Evolutionary conservation across 2,888 invertebrate species (phyloP).

Genomic region (Epirrhoe alternata): DNA sequence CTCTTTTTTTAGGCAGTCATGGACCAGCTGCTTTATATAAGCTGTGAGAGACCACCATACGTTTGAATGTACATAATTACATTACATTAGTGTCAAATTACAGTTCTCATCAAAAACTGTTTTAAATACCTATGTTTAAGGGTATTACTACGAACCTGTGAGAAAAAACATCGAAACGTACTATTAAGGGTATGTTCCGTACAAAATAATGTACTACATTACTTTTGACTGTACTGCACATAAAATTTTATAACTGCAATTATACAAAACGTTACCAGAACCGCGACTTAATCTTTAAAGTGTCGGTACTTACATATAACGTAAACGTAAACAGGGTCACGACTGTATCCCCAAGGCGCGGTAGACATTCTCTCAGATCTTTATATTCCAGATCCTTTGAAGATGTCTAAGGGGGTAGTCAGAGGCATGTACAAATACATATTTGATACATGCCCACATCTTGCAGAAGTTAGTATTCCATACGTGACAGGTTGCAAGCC

Average conservation of each 20-base stretch:
- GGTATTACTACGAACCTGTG: slow-evolving; percentile 26
- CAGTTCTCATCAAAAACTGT: slow-evolving; percentile 40
- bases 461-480: too few species aligned
- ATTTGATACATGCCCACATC: too few species aligned
- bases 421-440: too few species aligned
- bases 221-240: not conserved
- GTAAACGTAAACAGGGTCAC: too few species aligned
- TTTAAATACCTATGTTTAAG: slow-evolving; percentile 42
- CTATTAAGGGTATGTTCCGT: slow-evolving; percentile 8
- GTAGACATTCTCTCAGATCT: too few species aligned
- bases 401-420: too few species aligned
- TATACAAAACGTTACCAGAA: not conserved
- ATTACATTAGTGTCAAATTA: slow-evolving; percentile 46
- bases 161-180: slow-evolving; percentile 25
- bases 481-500: too few species aligned
- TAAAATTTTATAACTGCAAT: not conserved
- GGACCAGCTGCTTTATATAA: slow-evolving; percentile 3
- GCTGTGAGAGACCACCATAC: slow-evolving; percentile 30
- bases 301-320: too few species aligned
- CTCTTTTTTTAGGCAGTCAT: not conserved
- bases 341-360: too few species aligned
- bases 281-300: not conserved
- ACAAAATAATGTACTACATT: not conserved
- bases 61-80: slow-evolving; percentile 38
- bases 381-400: too few species aligned